Evolutionary conservation across 2,113 vertebrate genomes (phyloP), one percentile per base, ranked within the genome.

Genomic region (Lycaon pictus): DNA sequence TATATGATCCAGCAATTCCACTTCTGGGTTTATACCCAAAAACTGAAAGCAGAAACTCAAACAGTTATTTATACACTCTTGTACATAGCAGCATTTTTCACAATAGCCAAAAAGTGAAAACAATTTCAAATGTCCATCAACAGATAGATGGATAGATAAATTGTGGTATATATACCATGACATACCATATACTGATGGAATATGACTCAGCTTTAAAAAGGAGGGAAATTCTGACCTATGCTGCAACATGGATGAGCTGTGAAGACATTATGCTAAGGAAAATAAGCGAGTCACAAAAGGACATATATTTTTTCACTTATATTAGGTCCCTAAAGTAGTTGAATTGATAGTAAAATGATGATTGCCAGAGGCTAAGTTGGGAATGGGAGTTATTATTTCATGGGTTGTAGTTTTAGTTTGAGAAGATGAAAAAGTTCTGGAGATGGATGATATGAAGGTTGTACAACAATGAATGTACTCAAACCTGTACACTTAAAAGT

Each of bases 191-290:
- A 53, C 86, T 48, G 55, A 53, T 84, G 25, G 74, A 55, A 67
- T 97, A 35, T 94, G 69, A 86, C 53, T 91, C 13, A 94, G 27
- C 22, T 74, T 92, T 92, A 65, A 86, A 74, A 90, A 86, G 56
- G 92, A 94, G 23, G 80, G n/a, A 71, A 76, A 37, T 89, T 93
- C 90, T 69, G 84, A 67, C 62, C 67, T 32, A 71, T 51, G 62
- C 72, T 88, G n/a, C 7, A 58, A 77, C 13, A 19, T 84, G 79
- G 51, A 77, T 69, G 25, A 77, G 83, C 60, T 53, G 32, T 85
- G 74, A 86, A 63, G 87, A 72, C 27, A 56, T 74, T n/a, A 48
- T 56, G 23, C 77, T 80, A 55, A 71, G 23, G 79, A 93, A 92
- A 94, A 92, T 95, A 58, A 91, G 43, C 82, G 76, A 94, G 69